Evolutionary conservation across 2,113 vertebrate species (phyloP).

Genomic region (Enhydra lutris): DNA sequence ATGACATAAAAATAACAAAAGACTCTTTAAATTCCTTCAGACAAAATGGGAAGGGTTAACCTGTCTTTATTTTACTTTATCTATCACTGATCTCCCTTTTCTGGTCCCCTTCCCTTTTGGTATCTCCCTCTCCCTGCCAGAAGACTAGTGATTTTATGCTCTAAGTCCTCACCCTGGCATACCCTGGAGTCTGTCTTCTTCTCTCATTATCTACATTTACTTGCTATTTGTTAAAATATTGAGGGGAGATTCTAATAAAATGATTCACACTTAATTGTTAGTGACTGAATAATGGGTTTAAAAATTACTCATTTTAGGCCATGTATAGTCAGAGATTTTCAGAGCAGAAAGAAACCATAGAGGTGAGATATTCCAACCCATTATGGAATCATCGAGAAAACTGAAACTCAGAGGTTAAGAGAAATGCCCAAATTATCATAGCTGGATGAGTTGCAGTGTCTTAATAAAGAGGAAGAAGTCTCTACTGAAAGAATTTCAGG

Average conservation of each 20-base stretch:
- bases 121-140: neutral
- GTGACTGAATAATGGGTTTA: neutral
- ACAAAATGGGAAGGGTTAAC: neutral
- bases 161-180: neutral
- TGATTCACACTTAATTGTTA: neutral
- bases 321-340: neutral
- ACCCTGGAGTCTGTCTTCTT: neutral
- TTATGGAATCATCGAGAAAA: neutral
- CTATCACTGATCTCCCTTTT: neutral
- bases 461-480: neutral
- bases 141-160: neutral
- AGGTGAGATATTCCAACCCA: neutral
- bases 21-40: neutral
- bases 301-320: neutral
- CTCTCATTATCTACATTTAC: neutral
- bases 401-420: neutral
- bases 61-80: neutral
- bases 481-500: neutral
- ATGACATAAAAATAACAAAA: slow-evolving; percentile 1
- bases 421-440: neutral
- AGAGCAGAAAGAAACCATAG: neutral
- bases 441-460: neutral
- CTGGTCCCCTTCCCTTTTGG: neutral
- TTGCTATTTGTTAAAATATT: neutral
- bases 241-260: neutral